Base-by-base conservation (phyloP, 1,140 invertebrate genomes). In the Polyergus mexicanus region DNA sequence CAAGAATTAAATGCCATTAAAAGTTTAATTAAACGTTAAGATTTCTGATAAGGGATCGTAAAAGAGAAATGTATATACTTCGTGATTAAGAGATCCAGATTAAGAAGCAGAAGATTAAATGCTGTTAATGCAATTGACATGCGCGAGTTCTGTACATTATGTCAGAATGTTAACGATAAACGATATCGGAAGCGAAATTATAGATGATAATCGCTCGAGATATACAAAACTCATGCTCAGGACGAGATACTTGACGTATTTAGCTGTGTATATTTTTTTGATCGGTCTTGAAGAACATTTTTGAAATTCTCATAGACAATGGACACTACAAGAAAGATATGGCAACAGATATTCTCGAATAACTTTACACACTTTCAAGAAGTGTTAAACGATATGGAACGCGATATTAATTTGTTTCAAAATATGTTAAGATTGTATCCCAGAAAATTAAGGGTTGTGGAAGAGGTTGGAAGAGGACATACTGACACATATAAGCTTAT, bases 11-110 rank as follows among this genome's bases (percentile, higher is more conserved):
- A 32, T n/a, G 25, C 10, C 19, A 13, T 44, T 76, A 76, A 76
- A 76, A 76, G 74, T 76, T 76, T 76, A 62, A 76, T 63, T 76
- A 76, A 16, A 65, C 63, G 19, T 65, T 65, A 65, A 65, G 63
- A 76, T 76, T 19, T 10, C 1, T 63, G 74, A 76, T 44, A 76
- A n/a, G 16, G 63, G 51, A 1, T 22, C 56, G 25, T 41, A 38
- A 76, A 76, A 28, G 16, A 76, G 25, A 62, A 63, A 22, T 38
- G 35, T 19, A 58, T 56, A 7, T 7, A 56, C 60, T 41, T 10
- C 16, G 0, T 28, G 56, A 76, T 76, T 76, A 63, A 25, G 22
- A 25, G 16, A 76, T 11, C 16, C 22, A 63, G 22, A 60, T 44
- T 28, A 22, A 38, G 2, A 60, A 38, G n/a, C 25, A 25, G 54